These are phyloP conservation scores for Heliocidaris tuberculata DNA, from an alignment of 35 echinoderm and acorn worm genomes.

Conservation along the genomic window DNA sequence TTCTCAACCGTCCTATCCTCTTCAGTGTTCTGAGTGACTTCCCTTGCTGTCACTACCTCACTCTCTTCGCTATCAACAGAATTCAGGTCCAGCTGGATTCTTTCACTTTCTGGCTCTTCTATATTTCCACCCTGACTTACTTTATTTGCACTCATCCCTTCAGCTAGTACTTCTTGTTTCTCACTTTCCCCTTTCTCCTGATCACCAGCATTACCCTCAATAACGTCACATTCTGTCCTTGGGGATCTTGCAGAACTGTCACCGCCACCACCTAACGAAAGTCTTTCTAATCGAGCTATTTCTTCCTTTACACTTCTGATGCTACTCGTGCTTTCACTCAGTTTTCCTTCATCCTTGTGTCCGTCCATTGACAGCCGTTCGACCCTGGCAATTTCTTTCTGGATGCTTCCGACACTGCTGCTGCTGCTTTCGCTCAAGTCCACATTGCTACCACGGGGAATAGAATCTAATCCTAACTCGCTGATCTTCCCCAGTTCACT, in stretches of 20 bases:
- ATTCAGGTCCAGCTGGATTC: conserved; percentile 48
- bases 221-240: neutral
- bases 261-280: neutral
- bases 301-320: neutral
- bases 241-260: neutral
- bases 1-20: neutral
- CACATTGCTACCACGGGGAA: neutral
- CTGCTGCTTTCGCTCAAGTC: neutral
- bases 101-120: neutral
- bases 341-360: neutral
- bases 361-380: neutral
- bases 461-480: neutral
- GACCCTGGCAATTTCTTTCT: neutral
- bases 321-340: neutral
- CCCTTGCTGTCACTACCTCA: conserved; percentile 46
- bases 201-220: neutral
- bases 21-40: neutral
- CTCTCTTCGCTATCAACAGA: conserved; percentile 57
- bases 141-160: neutral
- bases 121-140: conserved; percentile 17
- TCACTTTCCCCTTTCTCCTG: neutral
- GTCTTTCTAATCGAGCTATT: conserved; percentile 28
- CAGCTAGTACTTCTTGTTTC: neutral
- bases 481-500: conserved; percentile 33
- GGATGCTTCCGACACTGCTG: neutral